Conservation (phyloP, 2,113 vertebrate genomes). For the Poeciliopsis prolifica region DNA sequence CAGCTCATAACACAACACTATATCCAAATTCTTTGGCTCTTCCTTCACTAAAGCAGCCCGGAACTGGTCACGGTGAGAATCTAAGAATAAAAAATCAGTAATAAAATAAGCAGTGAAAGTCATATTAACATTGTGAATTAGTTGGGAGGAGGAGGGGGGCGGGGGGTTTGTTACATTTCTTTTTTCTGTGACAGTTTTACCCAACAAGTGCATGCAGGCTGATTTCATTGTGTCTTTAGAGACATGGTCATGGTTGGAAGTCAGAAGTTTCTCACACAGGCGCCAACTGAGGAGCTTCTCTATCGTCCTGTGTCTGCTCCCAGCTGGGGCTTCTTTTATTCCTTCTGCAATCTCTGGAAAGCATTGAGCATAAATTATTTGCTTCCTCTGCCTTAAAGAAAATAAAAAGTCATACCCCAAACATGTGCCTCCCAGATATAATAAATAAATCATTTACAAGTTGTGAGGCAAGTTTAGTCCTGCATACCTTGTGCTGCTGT, state of each 20-base stretch:
- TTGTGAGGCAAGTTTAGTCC: neutral
- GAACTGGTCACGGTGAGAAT: conserved; percentile 52
- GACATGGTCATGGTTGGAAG: conserved; percentile 29
- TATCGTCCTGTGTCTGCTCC: conserved; percentile 38
- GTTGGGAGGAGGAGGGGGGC: no score
- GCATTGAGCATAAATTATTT: neutral
- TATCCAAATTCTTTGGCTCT: conserved; percentile 46
- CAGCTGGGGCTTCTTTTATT: conserved; percentile 39
- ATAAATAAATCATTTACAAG: conserved; percentile 1
- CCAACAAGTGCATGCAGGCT: conserved; percentile 62
- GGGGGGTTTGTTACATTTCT: no score
- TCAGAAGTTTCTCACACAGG: conserved; percentile 52
- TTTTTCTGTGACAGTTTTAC: conserved; percentile 33
- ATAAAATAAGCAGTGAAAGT: neutral
- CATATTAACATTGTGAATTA: neutral
- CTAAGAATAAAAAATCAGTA: conserved; percentile 13
- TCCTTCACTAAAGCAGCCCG: conserved; percentile 36
- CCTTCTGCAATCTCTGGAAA: conserved; percentile 61
- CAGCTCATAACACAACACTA: conserved; percentile 67
- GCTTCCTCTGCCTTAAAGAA: neutral
- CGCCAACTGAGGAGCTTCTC: conserved; percentile 47
- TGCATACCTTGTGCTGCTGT: conserved; percentile 57
- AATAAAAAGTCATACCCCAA: neutral
- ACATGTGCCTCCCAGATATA: neutral
- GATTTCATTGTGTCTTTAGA: conserved; percentile 41